phyloP scores from a whole-genome alignment of 2,113 vertebrate genomes.

The Aptenodytes patagonicus region DNA sequence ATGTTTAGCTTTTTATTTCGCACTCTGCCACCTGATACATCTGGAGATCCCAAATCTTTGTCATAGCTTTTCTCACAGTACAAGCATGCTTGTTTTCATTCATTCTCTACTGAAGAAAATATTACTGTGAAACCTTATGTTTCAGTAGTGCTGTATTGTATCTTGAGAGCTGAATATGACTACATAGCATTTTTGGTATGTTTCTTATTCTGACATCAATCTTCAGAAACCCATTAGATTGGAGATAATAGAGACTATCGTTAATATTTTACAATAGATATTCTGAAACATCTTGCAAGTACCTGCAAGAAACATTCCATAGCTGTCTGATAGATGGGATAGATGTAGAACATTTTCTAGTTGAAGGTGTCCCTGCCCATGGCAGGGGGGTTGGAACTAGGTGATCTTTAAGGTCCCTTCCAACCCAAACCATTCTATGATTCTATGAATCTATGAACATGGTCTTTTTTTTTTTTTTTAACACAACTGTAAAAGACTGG shows the following conservation, averaged over 20 bases:
- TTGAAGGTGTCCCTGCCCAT: too few species aligned
- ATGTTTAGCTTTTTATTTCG: not conserved
- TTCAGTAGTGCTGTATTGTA: not conserved
- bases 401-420: too few species aligned
- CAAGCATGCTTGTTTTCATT: not conserved
- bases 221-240: not conserved
- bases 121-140: not conserved
- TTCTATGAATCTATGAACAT: too few species aligned
- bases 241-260: not conserved
- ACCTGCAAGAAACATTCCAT: not conserved
- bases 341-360: not conserved
- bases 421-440: too few species aligned
- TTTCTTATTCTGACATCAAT: not conserved
- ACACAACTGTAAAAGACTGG: not conserved
- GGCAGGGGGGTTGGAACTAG: too few species aligned
- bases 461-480: not conserved
- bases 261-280: not conserved
- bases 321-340: not conserved
- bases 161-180: not conserved
- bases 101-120: not conserved
- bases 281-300: not conserved
- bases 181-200: not conserved
- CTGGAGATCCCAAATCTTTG: not conserved
- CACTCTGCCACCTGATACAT: not conserved
- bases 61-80: not conserved